Percentiles rank a stretch among this genome's conserved stretches.
These are phyloP conservation scores for Dolichallabes microphthalmus DNA, from an alignment of 2,113 vertebrate genomes.

Conservation along the genomic window DNA sequence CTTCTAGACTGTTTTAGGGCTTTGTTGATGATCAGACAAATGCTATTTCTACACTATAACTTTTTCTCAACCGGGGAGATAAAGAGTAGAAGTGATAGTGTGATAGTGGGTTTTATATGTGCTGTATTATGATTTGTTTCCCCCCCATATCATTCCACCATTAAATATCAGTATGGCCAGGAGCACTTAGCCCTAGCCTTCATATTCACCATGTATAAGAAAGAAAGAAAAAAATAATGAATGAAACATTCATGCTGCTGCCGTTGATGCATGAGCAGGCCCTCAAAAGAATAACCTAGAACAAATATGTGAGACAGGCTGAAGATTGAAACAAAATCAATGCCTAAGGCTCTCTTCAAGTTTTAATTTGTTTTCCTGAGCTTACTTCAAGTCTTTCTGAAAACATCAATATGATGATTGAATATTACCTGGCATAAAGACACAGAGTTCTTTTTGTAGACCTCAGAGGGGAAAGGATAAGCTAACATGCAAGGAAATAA, in stretches of 20 bases:
- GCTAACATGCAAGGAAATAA: constrained; percentile 13
- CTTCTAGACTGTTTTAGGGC: not conserved
- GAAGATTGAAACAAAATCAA: constrained; percentile 7
- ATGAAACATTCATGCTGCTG: constrained; percentile 59
- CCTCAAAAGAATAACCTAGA: not conserved
- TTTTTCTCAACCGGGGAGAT: not conserved
- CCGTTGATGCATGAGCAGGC: constrained; percentile 7
- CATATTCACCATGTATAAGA: not conserved
- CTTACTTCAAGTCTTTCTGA: not conserved
- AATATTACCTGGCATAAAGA: constrained; percentile 35
- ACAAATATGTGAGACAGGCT: not conserved
- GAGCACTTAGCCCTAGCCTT: not conserved
- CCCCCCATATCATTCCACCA: not conserved
- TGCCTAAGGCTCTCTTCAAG: constrained; percentile 10
- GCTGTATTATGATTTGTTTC: not conserved
- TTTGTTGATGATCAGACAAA: not conserved
- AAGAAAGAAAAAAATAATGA: constrained; percentile 15
- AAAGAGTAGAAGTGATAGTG: not conserved
- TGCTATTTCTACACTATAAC: not conserved
- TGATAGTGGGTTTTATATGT: not conserved
- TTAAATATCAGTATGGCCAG: not conserved
- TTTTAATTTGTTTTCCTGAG: constrained; percentile 14
- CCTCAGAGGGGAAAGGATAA: not conserved
- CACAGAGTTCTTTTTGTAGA: constrained; percentile 17
- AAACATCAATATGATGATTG: constrained; percentile 32